These are phyloP conservation scores for Suncus etruscus DNA, from an alignment of 2,113 vertebrate genomes.

Conservation along the genomic window DNA sequence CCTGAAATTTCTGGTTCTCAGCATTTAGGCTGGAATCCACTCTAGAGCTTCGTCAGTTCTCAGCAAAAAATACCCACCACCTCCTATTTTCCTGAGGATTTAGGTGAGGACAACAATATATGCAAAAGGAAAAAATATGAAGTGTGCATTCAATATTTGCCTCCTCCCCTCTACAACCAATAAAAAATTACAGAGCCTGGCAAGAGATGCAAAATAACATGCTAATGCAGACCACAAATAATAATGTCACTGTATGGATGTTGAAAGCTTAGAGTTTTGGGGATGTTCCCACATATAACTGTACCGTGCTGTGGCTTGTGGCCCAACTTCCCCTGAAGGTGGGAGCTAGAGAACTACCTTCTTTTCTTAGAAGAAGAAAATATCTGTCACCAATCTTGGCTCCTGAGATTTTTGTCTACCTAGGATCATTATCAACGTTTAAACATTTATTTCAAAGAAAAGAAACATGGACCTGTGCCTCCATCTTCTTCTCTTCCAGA, in stretches of 20 bases:
- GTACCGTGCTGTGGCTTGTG: background rate
- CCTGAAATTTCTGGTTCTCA: background rate
- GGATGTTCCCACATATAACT: background rate
- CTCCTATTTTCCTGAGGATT: background rate
- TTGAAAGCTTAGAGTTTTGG: background rate
- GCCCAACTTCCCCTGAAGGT: background rate
- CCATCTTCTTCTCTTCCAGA: background rate
- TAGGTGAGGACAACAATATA: background rate
- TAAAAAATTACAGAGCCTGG: background rate
- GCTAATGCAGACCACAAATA: background rate
- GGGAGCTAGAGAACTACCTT: background rate
- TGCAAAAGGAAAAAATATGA: background rate
- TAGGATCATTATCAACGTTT: background rate
- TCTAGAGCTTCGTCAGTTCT: background rate
- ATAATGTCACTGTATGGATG: background rate
- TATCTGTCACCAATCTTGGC: background rate
- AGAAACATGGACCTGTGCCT: background rate
- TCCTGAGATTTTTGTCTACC: constrained; percentile 22
- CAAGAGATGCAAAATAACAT: background rate
- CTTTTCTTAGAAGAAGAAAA: constrained; percentile 19
- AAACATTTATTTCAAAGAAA: background rate
- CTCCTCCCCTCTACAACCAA: background rate
- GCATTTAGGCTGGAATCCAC: background rate
- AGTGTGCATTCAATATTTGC: background rate
- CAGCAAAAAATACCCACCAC: background rate